Base-by-base conservation (phyloP, 2,797 vertebrate genomes). In the Parotocinclus haroldoi region DNA sequence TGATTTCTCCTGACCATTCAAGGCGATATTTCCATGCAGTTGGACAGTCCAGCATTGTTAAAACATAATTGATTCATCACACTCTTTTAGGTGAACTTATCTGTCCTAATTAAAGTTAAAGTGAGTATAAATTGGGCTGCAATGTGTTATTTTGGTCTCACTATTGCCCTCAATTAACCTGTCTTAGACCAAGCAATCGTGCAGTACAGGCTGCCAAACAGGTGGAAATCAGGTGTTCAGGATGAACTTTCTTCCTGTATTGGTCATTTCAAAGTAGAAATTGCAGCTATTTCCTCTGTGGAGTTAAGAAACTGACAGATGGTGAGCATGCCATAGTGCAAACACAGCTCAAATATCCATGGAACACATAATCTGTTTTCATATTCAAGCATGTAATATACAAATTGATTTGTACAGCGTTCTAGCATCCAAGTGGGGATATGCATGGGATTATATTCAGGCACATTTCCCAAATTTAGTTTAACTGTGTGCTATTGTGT, bases 21-120 rank as follows among this genome's bases (percentile, higher is more conserved):
- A 69, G 14, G 40, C 79, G 77, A 58, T 78, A 77, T 53, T 59
- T 68, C 72, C 60, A 69, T 62, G 45, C 71, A 55, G 50, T 63
- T 50, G 60, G 59, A 57, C 76, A 80, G 79, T 7, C 48, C 6
- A 9, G 3, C 76, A 77, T 63, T 62, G 58, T 66, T 70, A 52
- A 74, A 77, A 67, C 70, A 65, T 64, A 82, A 91, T 86, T 75
- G 77, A 74, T 82, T 89, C 79, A 81, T 79, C 69, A 73, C 58
- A 74, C 51, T 66, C 61, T 69, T 60, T 72, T 18, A 83, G 75
- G 66, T 77, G 66, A 81, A 73, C 74, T 66, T 76, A 56, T 55
- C 71, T 42, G 56, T 59, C 75, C 69, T 86, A 79, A 91, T 89
- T 85, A 77, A 84, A 88, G 88, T 80, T 84, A 73, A 74, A 76